phyloP scores from a whole-genome alignment of 2,113 vertebrate genomes.

The Cacatua alba region DNA sequence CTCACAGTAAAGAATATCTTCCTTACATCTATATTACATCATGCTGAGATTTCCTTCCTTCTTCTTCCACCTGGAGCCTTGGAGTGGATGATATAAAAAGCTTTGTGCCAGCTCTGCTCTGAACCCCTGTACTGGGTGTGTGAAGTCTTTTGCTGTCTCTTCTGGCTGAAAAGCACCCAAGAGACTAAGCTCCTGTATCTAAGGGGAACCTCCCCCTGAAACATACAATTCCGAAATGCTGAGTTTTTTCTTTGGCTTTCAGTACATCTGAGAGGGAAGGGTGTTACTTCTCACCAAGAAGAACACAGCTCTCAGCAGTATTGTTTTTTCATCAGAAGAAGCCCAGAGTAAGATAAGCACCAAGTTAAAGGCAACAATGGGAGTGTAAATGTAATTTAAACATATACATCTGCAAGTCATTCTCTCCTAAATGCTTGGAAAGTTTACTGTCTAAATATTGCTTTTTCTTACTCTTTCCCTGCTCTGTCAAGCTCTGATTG shows the following conservation, averaged over 20 bases:
- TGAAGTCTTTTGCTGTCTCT: background rate
- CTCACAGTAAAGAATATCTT: background rate
- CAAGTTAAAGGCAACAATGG: constrained; percentile 74
- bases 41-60: background rate
- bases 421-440: constrained; percentile 69
- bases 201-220: background rate
- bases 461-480: constrained; percentile 54
- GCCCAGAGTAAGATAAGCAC: constrained; percentile 59
- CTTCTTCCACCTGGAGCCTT: background rate
- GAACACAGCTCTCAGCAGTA: background rate
- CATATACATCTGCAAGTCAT: constrained; percentile 78
- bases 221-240: background rate
- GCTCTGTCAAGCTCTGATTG: constrained; percentile 59
- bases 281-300: constrained; percentile 57
- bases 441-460: constrained; percentile 71
- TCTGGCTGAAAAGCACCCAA: background rate
- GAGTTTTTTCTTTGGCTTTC: background rate
- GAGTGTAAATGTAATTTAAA: constrained; percentile 68
- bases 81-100: background rate
- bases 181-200: background rate
- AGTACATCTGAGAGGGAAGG: constrained; percentile 23
- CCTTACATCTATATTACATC: background rate
- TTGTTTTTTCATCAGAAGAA: constrained; percentile 58
- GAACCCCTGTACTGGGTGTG: rapidly evolving
- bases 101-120: background rate